phyloP scores from a whole-genome alignment of 2,888 invertebrate genomes.

The Dryococelus australis region DNA sequence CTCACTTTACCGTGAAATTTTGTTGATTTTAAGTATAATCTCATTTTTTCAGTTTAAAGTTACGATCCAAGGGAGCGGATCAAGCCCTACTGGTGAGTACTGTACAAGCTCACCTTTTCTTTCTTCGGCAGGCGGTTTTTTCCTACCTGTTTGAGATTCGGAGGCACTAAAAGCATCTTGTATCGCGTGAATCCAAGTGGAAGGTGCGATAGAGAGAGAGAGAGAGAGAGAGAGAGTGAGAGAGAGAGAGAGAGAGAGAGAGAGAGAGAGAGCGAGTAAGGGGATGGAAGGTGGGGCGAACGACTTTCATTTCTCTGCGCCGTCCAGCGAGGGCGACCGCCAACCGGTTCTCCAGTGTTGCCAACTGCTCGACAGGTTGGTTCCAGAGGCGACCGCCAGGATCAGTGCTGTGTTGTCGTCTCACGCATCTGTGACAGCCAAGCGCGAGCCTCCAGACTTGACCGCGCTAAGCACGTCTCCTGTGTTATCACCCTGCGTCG shows the following conservation, averaged over 20 bases:
- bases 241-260: not conserved
- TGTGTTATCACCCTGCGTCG: not conserved
- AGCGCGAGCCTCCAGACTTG: not conserved
- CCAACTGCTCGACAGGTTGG: not conserved
- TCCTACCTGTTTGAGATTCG: too few species aligned
- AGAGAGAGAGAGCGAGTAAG: not conserved
- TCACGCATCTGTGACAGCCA: not conserved
- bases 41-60: too few species aligned
- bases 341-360: not conserved
- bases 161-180: too few species aligned
- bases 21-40: too few species aligned
- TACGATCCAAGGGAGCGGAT: too few species aligned
- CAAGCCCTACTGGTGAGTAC: too few species aligned
- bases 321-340: not conserved
- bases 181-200: too few species aligned
- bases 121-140: too few species aligned
- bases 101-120: too few species aligned
- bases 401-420: not conserved
- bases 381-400: not conserved
- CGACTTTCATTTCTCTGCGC: not conserved
- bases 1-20: too few species aligned
- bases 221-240: not conserved
- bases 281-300: not conserved
- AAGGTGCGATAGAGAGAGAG: not conserved
- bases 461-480: not conserved